These are phyloP conservation scores for Drosophila sturtevanti DNA, from an alignment of 1,140 invertebrate species.

Conservation along the genomic window DNA sequence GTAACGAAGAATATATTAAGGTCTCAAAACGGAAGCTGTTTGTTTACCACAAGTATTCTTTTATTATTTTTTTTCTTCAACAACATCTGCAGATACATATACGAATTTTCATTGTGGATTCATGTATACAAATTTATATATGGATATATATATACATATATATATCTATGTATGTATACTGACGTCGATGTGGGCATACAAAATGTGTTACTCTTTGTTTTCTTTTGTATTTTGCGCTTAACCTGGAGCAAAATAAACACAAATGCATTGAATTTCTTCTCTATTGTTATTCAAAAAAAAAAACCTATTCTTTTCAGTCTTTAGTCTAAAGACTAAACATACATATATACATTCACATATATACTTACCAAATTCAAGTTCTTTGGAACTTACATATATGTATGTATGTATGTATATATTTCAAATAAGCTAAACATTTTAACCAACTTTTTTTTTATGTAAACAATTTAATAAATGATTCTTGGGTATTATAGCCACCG, in stretches of 20 bases:
- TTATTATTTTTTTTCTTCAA: conserved; percentile 4
- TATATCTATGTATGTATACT: conserved; percentile 17
- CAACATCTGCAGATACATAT: conserved; percentile 15
- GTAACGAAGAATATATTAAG: conserved; percentile 7
- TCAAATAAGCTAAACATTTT: neutral
- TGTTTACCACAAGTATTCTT: conserved; percentile 17
- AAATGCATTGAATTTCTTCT: conserved; percentile 22
- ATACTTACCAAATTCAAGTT: neutral
- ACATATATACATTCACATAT: neutral
- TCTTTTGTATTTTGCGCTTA: conserved; percentile 12
- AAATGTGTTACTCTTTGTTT: conserved; percentile 23
- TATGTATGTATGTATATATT: neutral
- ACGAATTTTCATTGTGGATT: conserved; percentile 16
- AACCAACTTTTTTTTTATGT: neutral
- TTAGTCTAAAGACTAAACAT: neutral
- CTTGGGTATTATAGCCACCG: neutral
- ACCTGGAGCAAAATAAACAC: conserved; percentile 12
- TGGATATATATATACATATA: conserved; percentile 1
- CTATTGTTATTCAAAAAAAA: conserved; percentile 18
- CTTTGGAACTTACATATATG: neutral
- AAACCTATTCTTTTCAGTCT: conserved; percentile 25
- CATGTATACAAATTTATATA: conserved; percentile 17
- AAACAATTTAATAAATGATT: neutral
- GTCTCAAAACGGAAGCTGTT: conserved; percentile 18
- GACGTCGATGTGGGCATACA: conserved; percentile 10